Conservation (phyloP, 2,113 vertebrate species). For the Anseranas semipalmata region DNA sequence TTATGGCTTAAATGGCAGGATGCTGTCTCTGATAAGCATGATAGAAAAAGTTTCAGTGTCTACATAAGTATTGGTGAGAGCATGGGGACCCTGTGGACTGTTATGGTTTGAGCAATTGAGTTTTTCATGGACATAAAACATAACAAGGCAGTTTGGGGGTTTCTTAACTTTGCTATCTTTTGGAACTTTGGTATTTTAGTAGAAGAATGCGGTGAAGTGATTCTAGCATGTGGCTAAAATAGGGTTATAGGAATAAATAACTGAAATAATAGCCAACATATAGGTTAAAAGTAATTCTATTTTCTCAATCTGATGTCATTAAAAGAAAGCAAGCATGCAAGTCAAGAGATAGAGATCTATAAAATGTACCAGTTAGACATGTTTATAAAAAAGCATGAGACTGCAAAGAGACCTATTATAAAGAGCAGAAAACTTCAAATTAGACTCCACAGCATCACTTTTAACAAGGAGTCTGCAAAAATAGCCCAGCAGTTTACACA, state of each 20-base stretch:
- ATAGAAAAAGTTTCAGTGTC: background rate
- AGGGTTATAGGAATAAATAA: background rate
- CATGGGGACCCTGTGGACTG: background rate
- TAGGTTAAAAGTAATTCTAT: background rate
- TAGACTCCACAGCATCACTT: background rate
- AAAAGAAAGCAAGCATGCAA: background rate
- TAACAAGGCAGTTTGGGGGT: accelerated
- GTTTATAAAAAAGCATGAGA: background rate
- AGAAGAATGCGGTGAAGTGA: background rate
- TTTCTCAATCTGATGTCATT: background rate
- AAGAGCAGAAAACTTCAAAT: background rate
- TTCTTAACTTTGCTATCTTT: background rate
- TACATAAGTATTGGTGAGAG: background rate
- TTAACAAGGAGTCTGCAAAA: background rate
- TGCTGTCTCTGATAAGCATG: accelerated
- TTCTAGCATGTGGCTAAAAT: background rate
- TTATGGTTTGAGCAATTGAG: accelerated
- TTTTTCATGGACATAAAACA: background rate
- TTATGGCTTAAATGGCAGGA: background rate
- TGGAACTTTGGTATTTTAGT: background rate
- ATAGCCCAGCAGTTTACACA: background rate
- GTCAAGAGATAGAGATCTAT: background rate
- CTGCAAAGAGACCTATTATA: background rate
- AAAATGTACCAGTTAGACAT: background rate
- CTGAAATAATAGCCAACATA: background rate